A percentile compares a stretch with the other conserved stretches of the same genome.
phyloP scores from a whole-genome alignment of 2,113 vertebrate species.

The Mugil cephalus region DNA sequence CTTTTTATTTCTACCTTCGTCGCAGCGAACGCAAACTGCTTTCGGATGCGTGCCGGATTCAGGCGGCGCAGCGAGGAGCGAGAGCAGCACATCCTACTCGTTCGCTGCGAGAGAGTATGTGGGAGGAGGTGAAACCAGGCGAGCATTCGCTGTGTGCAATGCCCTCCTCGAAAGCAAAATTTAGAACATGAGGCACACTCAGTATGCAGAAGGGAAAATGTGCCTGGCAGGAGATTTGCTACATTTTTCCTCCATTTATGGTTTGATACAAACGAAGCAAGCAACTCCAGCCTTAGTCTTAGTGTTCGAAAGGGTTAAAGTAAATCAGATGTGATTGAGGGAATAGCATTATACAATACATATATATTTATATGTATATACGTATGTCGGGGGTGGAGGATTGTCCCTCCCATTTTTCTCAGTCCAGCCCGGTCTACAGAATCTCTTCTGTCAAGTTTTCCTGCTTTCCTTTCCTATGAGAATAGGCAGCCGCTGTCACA shows the following conservation, averaged over 20 bases:
- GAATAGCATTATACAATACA: constrained; percentile 5
- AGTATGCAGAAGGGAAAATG: constrained; percentile 66
- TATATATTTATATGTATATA: background rate
- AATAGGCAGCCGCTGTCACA: constrained; percentile 73
- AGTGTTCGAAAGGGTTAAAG: background rate
- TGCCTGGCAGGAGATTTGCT: constrained; percentile 43
- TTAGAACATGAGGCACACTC: constrained; percentile 62
- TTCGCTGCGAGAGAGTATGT: constrained; percentile 69
- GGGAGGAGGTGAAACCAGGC: constrained; percentile 79
- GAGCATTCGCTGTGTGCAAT: constrained; percentile 68
- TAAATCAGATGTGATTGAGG: background rate
- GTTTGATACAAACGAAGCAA: constrained; percentile 22
- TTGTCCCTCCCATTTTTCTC: constrained; percentile 50
- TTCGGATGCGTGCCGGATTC: constrained; percentile 54
- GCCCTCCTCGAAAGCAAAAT: constrained; percentile 68
- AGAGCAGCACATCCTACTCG: constrained; percentile 75
- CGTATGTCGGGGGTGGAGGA: constrained; percentile 14
- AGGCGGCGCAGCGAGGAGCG: constrained; percentile 53
- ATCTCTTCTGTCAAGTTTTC: constrained; percentile 64
- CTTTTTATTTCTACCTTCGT: constrained; percentile 28
- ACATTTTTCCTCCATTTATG: constrained; percentile 40
- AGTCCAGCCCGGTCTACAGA: constrained; percentile 50
- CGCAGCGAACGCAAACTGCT: constrained; percentile 16
- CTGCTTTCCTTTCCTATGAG: constrained; percentile 67
- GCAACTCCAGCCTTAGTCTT: background rate